These are phyloP conservation scores for Oscheius sp. DNA, from an alignment of 1,140 invertebrate species.

Conservation along the genomic window DNA sequence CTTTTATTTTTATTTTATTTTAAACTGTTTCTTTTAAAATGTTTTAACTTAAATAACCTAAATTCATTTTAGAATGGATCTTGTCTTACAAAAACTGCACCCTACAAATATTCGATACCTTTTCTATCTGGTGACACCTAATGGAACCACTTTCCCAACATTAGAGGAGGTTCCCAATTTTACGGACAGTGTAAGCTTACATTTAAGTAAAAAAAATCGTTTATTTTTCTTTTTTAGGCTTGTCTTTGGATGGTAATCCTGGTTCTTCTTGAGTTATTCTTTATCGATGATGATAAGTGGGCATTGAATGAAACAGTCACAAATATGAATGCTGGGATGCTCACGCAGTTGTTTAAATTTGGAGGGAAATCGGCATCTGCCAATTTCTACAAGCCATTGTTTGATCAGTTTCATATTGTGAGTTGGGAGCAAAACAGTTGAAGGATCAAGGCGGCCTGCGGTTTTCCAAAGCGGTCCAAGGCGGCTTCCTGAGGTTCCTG, in stretches of 20 bases:
- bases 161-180: constrained; percentile 57
- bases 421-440: too few species aligned
- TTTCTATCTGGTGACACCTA: constrained; percentile 51
- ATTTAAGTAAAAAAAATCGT: too few species aligned
- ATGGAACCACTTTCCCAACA: constrained; percentile 49
- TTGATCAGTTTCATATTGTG: neutral
- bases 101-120: constrained; percentile 55
- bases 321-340: constrained; percentile 56
- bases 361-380: constrained; percentile 2
- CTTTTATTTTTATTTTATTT: too few species aligned
- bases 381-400: neutral
- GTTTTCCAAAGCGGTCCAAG: too few species aligned
- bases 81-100: too few species aligned
- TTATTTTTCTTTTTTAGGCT: too few species aligned
- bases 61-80: too few species aligned
- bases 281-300: constrained; percentile 53
- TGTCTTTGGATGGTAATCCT: constrained; percentile 54
- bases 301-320: constrained; percentile 58
- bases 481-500: too few species aligned
- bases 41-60: too few species aligned
- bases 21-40: too few species aligned
- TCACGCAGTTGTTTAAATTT: constrained; percentile 60
- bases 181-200: constrained; percentile 49
- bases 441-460: too few species aligned
- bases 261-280: constrained; percentile 53